A percentile compares a stretch with the other conserved stretches of the same genome.
Evolutionary conservation across 2,113 vertebrate species (phyloP).

Genomic region (Cettia cetti): DNA sequence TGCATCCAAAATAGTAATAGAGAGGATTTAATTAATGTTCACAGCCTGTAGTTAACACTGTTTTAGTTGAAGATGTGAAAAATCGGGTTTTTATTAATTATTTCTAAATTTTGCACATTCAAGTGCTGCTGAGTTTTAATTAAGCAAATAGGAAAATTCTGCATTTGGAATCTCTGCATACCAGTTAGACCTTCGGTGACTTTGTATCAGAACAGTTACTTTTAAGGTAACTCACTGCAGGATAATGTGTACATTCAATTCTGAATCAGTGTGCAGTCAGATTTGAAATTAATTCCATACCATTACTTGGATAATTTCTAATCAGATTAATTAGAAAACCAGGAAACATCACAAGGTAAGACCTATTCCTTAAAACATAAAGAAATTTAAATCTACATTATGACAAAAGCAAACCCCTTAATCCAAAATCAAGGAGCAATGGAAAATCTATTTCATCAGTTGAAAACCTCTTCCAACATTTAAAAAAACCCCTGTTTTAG

Average conservation of each 20-base stretch:
- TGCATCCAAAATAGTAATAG: accelerated
- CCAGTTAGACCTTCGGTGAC: neutral
- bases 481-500: neutral
- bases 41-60: neutral
- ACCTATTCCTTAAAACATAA: neutral
- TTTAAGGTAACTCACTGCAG: neutral
- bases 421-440: neutral
- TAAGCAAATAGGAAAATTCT: neutral
- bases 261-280: neutral
- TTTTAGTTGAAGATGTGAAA: neutral
- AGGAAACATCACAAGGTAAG: neutral
- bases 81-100: neutral
- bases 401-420: neutral
- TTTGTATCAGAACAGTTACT: neutral
- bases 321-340: neutral
- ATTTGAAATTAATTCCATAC: neutral
- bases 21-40: neutral
- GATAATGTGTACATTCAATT: neutral
- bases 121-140: neutral
- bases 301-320: neutral
- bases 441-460: neutral
- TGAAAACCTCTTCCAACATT: neutral
- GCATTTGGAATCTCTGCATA: neutral
- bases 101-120: neutral
- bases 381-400: neutral